These are phyloP conservation scores for Cyprinodon diabolis DNA, from an alignment of 2,797 vertebrate genomes.

Conservation along the genomic window DNA sequence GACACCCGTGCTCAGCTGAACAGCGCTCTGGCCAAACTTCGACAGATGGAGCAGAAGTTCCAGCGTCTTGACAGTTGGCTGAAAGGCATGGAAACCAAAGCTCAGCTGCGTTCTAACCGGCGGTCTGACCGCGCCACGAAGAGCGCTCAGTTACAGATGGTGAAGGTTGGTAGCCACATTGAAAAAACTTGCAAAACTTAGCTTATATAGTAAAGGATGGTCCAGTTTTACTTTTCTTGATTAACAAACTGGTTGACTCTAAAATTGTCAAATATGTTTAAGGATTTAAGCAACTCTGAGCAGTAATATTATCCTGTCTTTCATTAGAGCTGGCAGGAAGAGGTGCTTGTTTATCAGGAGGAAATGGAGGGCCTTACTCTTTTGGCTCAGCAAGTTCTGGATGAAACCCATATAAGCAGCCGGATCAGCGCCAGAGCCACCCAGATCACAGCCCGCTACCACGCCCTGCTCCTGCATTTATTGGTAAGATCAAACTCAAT, in stretches of 20 bases:
- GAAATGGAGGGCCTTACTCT: constrained; percentile 92
- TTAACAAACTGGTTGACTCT: background rate
- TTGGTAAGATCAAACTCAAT: constrained; percentile 76
- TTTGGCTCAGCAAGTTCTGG: constrained; percentile 92
- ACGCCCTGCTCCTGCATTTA: constrained; percentile 88
- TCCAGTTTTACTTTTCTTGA: background rate
- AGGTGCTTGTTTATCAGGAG: constrained; percentile 87
- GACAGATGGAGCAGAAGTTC: constrained; percentile 90
- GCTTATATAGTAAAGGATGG: background rate
- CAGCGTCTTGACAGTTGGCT: constrained; percentile 93
- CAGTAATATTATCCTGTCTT: background rate
- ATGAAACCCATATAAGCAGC: constrained; percentile 88
- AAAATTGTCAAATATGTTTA: background rate
- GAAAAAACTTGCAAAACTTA: background rate
- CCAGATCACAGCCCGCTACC: constrained; percentile 90
- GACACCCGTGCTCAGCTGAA: constrained; percentile 87
- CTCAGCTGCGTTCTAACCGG: constrained; percentile 80
- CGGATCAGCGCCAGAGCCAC: constrained; percentile 88
- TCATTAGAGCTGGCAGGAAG: constrained; percentile 90
- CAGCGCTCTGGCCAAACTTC: constrained; percentile 84
- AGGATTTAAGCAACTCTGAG: background rate
- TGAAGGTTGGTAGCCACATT: constrained; percentile 83
- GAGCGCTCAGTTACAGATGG: constrained; percentile 88
- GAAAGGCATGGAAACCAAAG: constrained; percentile 86
- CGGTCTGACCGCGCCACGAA: constrained; percentile 87